Base-by-base conservation (phyloP, 2,888 invertebrate species). In the Eumacrocentrus americanus region DNA sequence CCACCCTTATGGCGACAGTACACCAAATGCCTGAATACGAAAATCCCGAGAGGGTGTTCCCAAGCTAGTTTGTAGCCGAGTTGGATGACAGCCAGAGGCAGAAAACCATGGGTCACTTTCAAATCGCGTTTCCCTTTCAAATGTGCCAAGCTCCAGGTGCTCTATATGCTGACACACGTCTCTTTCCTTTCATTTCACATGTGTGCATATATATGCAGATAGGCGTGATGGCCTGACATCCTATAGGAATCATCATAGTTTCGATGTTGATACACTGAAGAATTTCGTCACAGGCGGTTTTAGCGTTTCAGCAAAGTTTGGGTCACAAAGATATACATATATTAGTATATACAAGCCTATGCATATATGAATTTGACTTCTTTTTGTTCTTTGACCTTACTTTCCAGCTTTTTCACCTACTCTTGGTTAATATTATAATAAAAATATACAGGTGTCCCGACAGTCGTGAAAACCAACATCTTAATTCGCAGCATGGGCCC, bases 401-500 rank as follows among this genome's bases (percentile, higher is more conserved):
- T n/a, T n/a, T n/a, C n/a, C n/a, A n/a, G n/a, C n/a, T n/a, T n/a
- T n/a, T n/a, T n/a, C n/a, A n/a, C n/a, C n/a, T n/a, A n/a, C n/a
- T n/a, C n/a, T n/a, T n/a, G n/a, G n/a, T n/a, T n/a, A n/a, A n/a
- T n/a, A n/a, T n/a, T n/a, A n/a, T n/a, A n/a, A n/a, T n/a, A n/a
- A n/a, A n/a, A n/a, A n/a, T n/a, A n/a, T 63, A 34, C 81, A 94
- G 93, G 92, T 40, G 84, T 87, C 61, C 93, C 94, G 1, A 94
- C 94, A 0, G 85, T 92, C 12, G 91, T 95, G 14, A 87, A 90
- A 75, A 94, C 94, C 0, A 95, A 94, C 77, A 93, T 95, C 74
- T 82, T 94, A 54, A 94, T 95, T 69, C 84, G 94, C 69, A 94
- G 94, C 76, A 94, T 95, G 94, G 94, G 94, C 0, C 94, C 94